These are phyloP conservation scores for Saguinus midas DNA, from an alignment of 2,113 vertebrate species.

Conservation along the genomic window DNA sequence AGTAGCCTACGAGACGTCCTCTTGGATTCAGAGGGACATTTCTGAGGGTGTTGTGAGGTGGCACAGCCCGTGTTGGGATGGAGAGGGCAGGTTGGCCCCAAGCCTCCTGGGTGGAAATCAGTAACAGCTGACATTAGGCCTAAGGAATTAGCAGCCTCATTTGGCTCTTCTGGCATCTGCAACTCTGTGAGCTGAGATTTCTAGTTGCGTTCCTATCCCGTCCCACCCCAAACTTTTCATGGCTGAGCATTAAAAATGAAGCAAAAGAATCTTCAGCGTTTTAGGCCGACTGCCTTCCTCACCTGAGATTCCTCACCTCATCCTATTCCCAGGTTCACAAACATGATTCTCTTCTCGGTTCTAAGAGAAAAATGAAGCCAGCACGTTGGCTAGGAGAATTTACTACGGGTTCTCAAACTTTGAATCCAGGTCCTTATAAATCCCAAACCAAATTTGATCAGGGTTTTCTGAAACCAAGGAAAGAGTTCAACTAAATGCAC, in stretches of 20 bases:
- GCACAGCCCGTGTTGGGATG: background rate
- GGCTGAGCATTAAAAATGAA: background rate
- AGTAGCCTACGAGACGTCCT: background rate
- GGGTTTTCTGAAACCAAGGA: background rate
- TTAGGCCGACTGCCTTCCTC: background rate
- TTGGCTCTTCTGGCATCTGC: background rate
- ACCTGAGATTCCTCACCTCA: background rate
- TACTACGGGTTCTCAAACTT: background rate
- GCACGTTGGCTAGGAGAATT: background rate
- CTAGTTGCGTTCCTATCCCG: background rate
- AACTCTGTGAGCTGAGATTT: background rate
- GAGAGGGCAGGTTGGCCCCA: background rate
- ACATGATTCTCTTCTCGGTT: background rate
- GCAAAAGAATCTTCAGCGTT: background rate
- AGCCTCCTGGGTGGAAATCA: background rate
- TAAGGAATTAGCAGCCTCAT: background rate
- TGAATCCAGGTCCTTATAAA: background rate
- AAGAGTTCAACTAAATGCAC: background rate
- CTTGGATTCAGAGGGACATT: background rate
- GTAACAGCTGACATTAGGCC: background rate
- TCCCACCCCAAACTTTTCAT: rapidly evolving
- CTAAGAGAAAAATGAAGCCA: background rate
- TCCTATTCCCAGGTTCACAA: background rate
- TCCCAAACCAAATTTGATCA: background rate
- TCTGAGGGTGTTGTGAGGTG: background rate